Evolutionary conservation across 1,140 invertebrate genomes (phyloP).

Genomic region (Nixonia krombeini): DNA sequence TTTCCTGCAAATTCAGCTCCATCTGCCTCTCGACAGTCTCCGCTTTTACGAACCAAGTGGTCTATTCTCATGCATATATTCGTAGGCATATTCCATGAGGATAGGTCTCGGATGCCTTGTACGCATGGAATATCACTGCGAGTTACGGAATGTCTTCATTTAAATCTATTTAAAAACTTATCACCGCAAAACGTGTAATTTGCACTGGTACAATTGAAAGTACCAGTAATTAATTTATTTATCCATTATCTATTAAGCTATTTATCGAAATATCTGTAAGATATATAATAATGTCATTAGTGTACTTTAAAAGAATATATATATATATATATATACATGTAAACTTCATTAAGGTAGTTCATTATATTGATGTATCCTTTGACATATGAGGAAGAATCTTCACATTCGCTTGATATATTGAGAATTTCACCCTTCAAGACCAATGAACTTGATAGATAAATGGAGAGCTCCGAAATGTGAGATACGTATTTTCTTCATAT

Average conservation of each 20-base stretch:
- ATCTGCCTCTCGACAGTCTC: conserved; percentile 47
- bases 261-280: no score
- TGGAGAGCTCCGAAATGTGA: conserved; percentile 47
- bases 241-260: no score
- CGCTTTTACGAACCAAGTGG: conserved; percentile 50
- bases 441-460: conserved; percentile 46
- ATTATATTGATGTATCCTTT: no score
- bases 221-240: conserved; percentile 28
- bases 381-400: no score
- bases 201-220: no score
- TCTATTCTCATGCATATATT: conserved; percentile 57
- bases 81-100: conserved; percentile 44
- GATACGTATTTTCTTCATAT: conserved; percentile 49
- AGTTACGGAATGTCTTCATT: conserved; percentile 43
- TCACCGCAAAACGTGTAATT: no score
- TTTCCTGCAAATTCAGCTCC: conserved; percentile 53
- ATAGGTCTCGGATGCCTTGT: conserved; percentile 43
- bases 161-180: conserved; percentile 15
- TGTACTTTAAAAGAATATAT: no score
- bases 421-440: conserved; percentile 34
- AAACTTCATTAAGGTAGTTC: no score
- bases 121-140: conserved; percentile 33
- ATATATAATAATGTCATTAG: no score
- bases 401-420: no score
- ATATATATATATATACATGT: no score